phyloP scores from a whole-genome alignment of 2,113 vertebrate species.

The Hippocampus comes region DNA sequence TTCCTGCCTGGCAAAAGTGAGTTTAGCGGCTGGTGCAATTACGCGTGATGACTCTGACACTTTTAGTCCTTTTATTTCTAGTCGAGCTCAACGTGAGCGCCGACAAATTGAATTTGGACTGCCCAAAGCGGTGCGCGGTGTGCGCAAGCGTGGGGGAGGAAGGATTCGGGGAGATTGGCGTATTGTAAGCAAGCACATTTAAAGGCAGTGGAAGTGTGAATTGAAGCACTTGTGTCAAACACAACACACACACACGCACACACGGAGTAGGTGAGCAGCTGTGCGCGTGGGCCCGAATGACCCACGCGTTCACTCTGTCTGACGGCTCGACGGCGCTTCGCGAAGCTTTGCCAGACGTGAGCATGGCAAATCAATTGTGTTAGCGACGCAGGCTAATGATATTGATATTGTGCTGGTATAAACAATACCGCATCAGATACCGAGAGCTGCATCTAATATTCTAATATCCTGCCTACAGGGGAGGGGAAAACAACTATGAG shows the following conservation, averaged over 20 bases:
- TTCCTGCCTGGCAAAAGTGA: background rate
- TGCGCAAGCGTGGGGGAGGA: background rate
- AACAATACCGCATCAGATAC: background rate
- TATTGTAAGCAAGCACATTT: background rate
- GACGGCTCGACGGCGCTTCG: background rate
- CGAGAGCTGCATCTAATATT: too few species aligned
- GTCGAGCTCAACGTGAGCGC: background rate
- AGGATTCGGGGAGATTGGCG: background rate
- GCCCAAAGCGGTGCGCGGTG: background rate
- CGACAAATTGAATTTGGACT: slow-evolving; percentile 1
- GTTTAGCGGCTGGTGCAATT: background rate
- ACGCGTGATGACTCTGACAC: background rate
- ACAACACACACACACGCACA: background rate
- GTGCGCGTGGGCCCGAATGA: background rate
- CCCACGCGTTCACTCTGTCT: background rate
- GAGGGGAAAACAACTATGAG: too few species aligned
- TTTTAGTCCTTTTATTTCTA: background rate
- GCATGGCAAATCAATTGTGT: background rate
- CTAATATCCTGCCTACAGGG: too few species aligned
- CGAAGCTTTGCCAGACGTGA: background rate
- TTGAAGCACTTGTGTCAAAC: background rate
- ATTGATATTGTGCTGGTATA: background rate
- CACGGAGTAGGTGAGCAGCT: background rate
- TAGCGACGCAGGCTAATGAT: background rate
- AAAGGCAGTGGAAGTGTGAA: background rate